Evolutionary conservation across 1,140 invertebrate genomes (phyloP), one percentile per base, ranked within the genome.

Genomic region (Zaprionus tsacasi): DNA sequence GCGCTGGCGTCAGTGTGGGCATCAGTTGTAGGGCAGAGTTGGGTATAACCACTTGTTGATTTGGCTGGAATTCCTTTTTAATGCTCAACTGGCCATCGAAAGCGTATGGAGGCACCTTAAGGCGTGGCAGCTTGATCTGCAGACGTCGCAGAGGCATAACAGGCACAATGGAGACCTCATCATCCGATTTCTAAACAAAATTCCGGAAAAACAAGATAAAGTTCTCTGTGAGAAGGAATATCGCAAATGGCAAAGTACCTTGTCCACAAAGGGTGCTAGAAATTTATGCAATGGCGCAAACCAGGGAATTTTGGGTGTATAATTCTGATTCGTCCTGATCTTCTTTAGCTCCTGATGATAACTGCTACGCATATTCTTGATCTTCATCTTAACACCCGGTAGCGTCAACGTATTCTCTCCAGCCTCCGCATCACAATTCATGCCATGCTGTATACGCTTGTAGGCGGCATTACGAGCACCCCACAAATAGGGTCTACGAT

Each of bases 291-390:
- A 17, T 1, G 83, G 81, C 0, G 50, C 55, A 56, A 88, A 88
- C 85, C 85, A 88, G 7, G 70, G 13, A 15, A 69, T 56, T 33
- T 76, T 88, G 1, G 85, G 78, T 6, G 36, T 70, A 57, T 88
- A 88, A 0, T 40, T 45, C 5, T 65, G n/a, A 70, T 76, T 81
- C 3, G 63, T 17, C 38, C 56, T 54, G 6, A 89, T 85, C 75
- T 81, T 88, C 43, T 61, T 81, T 0, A 89, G 40, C 43, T 88
- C 85, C 85, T 81, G 81, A 27, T 81, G 69, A 25, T 88, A 88
- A 1, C 55, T 43, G 10, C 67, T 70, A 7, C 85, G 81, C 21
- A 89, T 25, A 6, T 89, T 89, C 58, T 85, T 85, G 30, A 88
- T 88, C 67, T 88, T 88, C 17, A 66, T 79, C 48, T 83, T 85